Evolutionary conservation across 1,140 invertebrate species (phyloP), one percentile per base, ranked within the genome.

Genomic region (Holotrichia oblita): DNA sequence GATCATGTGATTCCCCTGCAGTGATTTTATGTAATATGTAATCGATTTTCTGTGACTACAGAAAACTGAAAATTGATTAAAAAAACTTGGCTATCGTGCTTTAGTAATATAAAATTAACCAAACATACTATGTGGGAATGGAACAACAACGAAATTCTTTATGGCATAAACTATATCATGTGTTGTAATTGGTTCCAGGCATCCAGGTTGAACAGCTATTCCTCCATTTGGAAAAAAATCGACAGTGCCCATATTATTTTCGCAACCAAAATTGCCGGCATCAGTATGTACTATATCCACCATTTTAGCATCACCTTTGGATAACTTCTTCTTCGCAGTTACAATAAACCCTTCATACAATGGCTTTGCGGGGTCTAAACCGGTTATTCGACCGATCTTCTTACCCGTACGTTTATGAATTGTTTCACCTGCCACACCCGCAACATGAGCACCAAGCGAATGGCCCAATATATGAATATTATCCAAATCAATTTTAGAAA

Each of bases 271-370:
- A 0, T 92, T 85, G 0, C 94, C 94, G 0, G 93, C 95, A 85
- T 97, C 95, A 0, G 96, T 96, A 84, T 98, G 97, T 77, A 98
- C 94, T 7, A 96, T 92, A 85, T 98, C 97, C 4, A 98, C 96
- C 84, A 97, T 97, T 6, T 89, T 83, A 0, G 97, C 97, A 85
- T 97, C 96, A 0, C 88, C 89, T 0, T 17, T 55, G 3, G 81
- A 81, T 22, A 89, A 82, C 80, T 86, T 77, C 22, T 77, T n/a
- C 10, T 59, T 9, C 2, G 22, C 17, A 41, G 20, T 14, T 22
- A 41, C 2, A 14, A 27, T 40, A 3, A 41, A 22, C 0, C 10
- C 14, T 64, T 79, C 75, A 55, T 83, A 85, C 10, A 83, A 41
- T n/a, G 84, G 84, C 0, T 91, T 89, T 0, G 93, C 93, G 0